Base-by-base conservation (phyloP, 1,140 invertebrate genomes). In the Psix sp. region DNA sequence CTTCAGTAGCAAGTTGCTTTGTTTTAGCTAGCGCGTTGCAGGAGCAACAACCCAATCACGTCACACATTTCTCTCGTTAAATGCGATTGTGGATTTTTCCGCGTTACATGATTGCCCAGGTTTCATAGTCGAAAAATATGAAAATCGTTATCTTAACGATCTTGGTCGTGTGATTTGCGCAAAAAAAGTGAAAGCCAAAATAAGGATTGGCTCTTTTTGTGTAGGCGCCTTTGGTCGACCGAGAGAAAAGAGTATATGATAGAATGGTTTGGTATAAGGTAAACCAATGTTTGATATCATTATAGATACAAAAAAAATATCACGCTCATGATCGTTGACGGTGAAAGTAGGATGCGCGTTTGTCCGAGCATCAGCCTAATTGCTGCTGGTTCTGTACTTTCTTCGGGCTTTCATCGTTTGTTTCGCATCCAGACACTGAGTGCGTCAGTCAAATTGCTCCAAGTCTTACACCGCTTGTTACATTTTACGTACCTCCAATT, bases 311-410 rank as follows among this genome's bases (percentile, higher is more conserved):
- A 56, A 54, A 24, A 3, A 35, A 71, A 71, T 77, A 77, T 75
- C 60, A 59, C 14, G 56, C 39, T 36, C 26, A 38, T 15, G 66
- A 43, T 35, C 16, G 15, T 9, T 14, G 36, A 10, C 31, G 70
- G 79, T 76, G 80, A 81, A 81, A 81, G 80, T 80, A 80, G 78
- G 77, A 79, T 81, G 77, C 75, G 75, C 63, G 36, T 35, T 7
- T 35, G 40, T 78, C 18, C 35, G 24, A 59, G 54, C 43, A 43
- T 38, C 16, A 11, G 39, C 48, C 31, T 68, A 68, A 45, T 59
- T 40, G 38, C 45, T 29, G 1, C 33, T 29, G n/a, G 45, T 40
- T 68, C 24, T 39, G 11, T 35, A 77, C 66, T 63, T 66, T 71
- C 66, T 54, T 72, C 65, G 73, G 24, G 71, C 63, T 73, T 77